Base-by-base conservation (phyloP, 1,140 invertebrate species). In the Drosophila quadrilineata region DNA sequence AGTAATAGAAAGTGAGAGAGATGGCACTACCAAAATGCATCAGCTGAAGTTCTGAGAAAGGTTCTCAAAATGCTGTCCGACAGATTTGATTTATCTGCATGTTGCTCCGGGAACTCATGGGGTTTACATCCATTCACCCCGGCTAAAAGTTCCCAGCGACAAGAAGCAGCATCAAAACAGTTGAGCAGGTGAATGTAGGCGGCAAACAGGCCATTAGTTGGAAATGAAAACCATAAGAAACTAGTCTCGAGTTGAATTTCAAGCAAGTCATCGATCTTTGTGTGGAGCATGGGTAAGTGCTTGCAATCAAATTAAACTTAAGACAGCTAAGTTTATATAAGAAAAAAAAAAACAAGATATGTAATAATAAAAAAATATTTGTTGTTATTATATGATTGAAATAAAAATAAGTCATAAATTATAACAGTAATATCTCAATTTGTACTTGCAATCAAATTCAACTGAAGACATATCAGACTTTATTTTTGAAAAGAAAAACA, bases 21-120 rank as follows among this genome's bases (percentile, higher is more conserved):
- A n/a, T n/a, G n/a, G n/a, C n/a, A n/a, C n/a, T n/a, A 14, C 24
- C 9, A 38, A 50, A 35, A 22, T 50, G 56, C 56, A 59, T 56
- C 56, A 60, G 56, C 63, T 60, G 63, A 66, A 66, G 63, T 60
- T 60, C 60, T 66, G 63, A 66, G 56, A 60, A 66, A 60, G 56
- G 24, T 52, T 60, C 48, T 66, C 56, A 60, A 52, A 66, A 66
- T 52, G 63, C 56, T 60, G 56, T 60, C 56, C 29, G 63, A 66
- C 63, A 66, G 63, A 40, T 66, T 50, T 66, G 63, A 66, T 66
- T 66, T 66, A 66, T 66, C 41, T 59, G 54, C 24, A 49, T 35
- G 33, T 22, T 9, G 21, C 21, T 16, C 9, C 17, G 4, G 16
- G 21, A 8, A 19, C 57, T 50, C 57, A 22, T 41, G 46, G 57